These are phyloP conservation scores for Drosophila jambulina DNA, from an alignment of 1,140 invertebrate genomes.

Conservation along the genomic window DNA sequence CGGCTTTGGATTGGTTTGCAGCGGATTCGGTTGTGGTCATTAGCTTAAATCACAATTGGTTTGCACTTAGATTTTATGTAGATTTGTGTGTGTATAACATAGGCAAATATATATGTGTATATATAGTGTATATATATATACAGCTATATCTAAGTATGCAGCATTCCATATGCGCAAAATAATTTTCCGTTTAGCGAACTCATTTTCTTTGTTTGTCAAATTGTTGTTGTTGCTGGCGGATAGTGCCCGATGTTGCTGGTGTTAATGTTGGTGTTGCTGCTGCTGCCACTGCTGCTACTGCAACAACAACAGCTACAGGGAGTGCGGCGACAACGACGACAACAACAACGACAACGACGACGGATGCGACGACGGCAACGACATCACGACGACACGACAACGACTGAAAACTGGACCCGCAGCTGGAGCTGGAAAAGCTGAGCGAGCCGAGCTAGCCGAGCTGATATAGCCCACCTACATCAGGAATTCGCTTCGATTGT, in stretches of 20 bases:
- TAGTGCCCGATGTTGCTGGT: slow-evolving; percentile 31
- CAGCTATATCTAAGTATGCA: slow-evolving; percentile 43
- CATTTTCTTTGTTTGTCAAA: slow-evolving; percentile 32
- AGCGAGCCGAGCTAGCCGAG: slow-evolving; percentile 36
- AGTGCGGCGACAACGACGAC: slow-evolving; percentile 54
- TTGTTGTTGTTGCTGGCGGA: slow-evolving; percentile 37
- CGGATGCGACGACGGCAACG: slow-evolving; percentile 82
- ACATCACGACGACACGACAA: slow-evolving; percentile 85
- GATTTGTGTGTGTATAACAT: slow-evolving; percentile 65
- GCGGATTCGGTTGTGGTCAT: slow-evolving; percentile 48
- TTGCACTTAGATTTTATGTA: slow-evolving; percentile 62
- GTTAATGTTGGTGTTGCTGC: slow-evolving; percentile 32
- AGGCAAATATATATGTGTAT: slow-evolving; percentile 37
- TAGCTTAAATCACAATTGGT: slow-evolving; percentile 77
- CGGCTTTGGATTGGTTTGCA: slow-evolving; percentile 9
- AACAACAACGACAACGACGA: slow-evolving; percentile 58
- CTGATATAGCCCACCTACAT: slow-evolving; percentile 60
- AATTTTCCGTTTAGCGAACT: slow-evolving; percentile 28
- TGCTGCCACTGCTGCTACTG: slow-evolving; percentile 32
- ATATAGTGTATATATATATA: slow-evolving; percentile 32
- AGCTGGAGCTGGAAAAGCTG: slow-evolving; percentile 56
- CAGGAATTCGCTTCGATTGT: slow-evolving; percentile 51
- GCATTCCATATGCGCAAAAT: slow-evolving; percentile 76
- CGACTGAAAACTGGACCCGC: slow-evolving; percentile 73
- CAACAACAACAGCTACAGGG: slow-evolving; percentile 48